phyloP scores from a whole-genome alignment of 2,113 vertebrate genomes.

The Grammomys dolichurus region DNA sequence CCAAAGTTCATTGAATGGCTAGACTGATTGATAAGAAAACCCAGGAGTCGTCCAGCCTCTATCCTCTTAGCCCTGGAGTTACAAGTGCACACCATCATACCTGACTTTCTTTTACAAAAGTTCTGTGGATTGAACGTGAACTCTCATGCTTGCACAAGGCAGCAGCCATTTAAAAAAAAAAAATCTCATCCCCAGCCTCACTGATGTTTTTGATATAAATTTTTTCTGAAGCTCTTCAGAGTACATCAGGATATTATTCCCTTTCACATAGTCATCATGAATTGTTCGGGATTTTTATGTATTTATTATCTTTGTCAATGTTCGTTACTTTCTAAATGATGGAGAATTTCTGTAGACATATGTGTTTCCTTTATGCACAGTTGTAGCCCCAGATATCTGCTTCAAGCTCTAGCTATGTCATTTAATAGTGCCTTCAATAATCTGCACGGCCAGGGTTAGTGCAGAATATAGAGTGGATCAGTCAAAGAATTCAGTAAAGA shows the following conservation, averaged over 20 bases:
- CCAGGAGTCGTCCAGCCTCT: too few species aligned
- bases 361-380: not conserved
- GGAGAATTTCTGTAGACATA: conserved; percentile 64
- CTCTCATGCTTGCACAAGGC: not conserved
- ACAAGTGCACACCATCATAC: not conserved
- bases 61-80: not conserved
- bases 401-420: conserved; percentile 33
- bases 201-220: conserved; percentile 71
- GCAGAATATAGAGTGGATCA: conserved; percentile 65
- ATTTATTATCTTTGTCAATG: conserved; percentile 27
- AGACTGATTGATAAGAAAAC: not conserved
- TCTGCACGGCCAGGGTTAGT: conserved; percentile 2
- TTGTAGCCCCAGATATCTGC: conserved; percentile 51
- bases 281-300: not conserved
- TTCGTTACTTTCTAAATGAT: conserved; percentile 32
- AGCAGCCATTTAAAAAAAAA: not conserved
- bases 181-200: not conserved
- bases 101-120: not conserved
- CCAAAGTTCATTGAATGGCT: too few species aligned
- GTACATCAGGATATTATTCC: conserved; percentile 53
- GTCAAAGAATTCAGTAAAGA: conserved; percentile 66
- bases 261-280: conserved; percentile 46
- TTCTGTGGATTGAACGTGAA: too few species aligned
- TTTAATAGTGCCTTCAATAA: conserved; percentile 65
- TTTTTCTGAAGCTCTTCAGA: conserved; percentile 67